phyloP scores from a whole-genome alignment of 2,797 vertebrate genomes.

The Menidia menidia region DNA sequence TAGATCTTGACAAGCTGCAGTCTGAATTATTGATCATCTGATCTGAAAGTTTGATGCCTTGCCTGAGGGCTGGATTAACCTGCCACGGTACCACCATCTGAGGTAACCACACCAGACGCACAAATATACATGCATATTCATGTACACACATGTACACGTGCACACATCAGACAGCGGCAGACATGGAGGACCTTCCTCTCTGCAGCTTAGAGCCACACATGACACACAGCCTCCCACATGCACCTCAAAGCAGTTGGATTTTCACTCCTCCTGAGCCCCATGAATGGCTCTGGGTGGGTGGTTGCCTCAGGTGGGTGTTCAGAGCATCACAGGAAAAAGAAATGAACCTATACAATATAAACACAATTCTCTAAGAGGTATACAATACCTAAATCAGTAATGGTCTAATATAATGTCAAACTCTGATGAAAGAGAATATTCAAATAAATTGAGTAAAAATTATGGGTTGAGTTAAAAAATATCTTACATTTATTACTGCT shows the following conservation, averaged over 20 bases:
- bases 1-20: conserved; percentile 78
- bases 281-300: conserved; percentile 19
- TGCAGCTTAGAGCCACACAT: conserved; percentile 24
- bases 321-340: neutral
- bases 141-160: conserved; percentile 33
- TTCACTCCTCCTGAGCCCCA: conserved; percentile 16
- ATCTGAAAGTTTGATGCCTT: conserved; percentile 84
- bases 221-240: conserved; percentile 29
- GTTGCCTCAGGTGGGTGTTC: conserved; percentile 14
- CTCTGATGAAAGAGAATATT: too few relatives aligned
- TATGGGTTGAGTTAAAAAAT: too few relatives aligned
- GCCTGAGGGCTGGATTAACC: conserved; percentile 84
- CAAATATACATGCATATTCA: conserved; percentile 62
- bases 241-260: conserved; percentile 17
- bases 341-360: too few relatives aligned
- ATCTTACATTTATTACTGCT: too few relatives aligned
- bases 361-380: too few relatives aligned
- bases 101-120: conserved; percentile 53
- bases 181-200: conserved; percentile 35
- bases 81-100: conserved; percentile 60
- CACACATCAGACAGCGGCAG: conserved; percentile 36
- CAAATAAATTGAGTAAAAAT: too few relatives aligned
- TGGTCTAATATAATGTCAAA: too few relatives aligned
- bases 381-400: too few relatives aligned
- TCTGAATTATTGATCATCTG: conserved; percentile 84